Evolutionary conservation across 2,888 invertebrate genomes (phyloP).

Genomic region (Athetis lepigone): DNA sequence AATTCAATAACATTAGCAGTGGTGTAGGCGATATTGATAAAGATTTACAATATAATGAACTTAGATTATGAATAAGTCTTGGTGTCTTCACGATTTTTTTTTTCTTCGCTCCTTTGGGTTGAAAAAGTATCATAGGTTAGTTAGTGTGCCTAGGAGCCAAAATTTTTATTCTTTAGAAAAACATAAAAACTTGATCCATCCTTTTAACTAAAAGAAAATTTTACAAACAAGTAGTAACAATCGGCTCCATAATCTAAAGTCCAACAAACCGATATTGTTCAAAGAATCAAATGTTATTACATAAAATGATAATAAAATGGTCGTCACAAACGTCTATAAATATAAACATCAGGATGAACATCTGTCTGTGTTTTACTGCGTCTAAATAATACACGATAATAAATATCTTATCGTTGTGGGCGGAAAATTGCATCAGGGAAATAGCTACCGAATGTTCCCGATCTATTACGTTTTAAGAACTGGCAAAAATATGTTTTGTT

Average conservation of each 20-base stretch:
- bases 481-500: slow-evolving; percentile 25
- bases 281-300: slow-evolving; percentile 48
- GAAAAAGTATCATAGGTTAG: too few species aligned
- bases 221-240: background rate
- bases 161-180: too few species aligned
- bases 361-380: slow-evolving; percentile 64
- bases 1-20: too few species aligned
- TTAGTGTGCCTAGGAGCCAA: too few species aligned
- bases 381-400: slow-evolving; percentile 64
- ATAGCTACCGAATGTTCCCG: slow-evolving; percentile 40
- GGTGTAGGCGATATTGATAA: too few species aligned
- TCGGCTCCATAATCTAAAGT: slow-evolving; percentile 2
- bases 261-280: slow-evolving; percentile 6
- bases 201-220: too few species aligned
- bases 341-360: slow-evolving; percentile 62
- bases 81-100: too few species aligned
- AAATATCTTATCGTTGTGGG: slow-evolving; percentile 68
- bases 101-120: too few species aligned
- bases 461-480: slow-evolving; percentile 47
- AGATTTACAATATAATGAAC: too few species aligned
- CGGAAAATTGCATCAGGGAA: slow-evolving; percentile 77
- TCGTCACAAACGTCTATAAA: slow-evolving; percentile 60
- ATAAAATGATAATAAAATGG: slow-evolving; percentile 58
- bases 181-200: too few species aligned
- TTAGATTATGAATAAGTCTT: too few species aligned